A percentile compares a stretch with the other conserved stretches of the same genome.
Evolutionary conservation across 2,888 invertebrate species (phyloP).

Genomic region (Eupithecia vulgata): DNA sequence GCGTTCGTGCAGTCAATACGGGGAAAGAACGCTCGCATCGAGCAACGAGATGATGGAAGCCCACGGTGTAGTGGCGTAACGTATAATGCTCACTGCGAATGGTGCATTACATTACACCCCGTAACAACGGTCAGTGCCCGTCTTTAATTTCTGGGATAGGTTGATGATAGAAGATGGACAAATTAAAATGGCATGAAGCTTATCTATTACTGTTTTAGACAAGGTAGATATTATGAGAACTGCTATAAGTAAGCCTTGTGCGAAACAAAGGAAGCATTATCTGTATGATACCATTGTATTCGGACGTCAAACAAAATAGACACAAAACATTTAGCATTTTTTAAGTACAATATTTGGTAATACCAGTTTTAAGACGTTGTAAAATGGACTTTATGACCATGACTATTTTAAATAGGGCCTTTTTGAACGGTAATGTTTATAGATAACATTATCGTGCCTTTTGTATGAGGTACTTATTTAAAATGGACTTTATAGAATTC

Average conservation of each 20-base stretch:
- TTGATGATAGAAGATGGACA: not conserved
- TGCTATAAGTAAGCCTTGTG: not conserved
- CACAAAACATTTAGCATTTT: not conserved
- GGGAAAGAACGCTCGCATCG: too few species aligned
- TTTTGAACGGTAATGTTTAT: too few species aligned
- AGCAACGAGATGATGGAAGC: too few species aligned
- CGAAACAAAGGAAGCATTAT: conserved; percentile 3
- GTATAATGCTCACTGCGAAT: too few species aligned
- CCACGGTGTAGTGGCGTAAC: too few species aligned
- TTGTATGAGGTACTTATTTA: not conserved
- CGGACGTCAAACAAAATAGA: not conserved
- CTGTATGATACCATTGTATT: not conserved
- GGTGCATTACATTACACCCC: too few species aligned
- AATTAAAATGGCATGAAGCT: not conserved
- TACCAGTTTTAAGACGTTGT: not conserved
- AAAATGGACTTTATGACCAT: not conserved
- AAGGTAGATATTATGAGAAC: not conserved
- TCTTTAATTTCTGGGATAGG: not conserved
- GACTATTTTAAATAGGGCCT: not conserved
- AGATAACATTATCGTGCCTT: not conserved
- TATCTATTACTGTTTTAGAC: not conserved
- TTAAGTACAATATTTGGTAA: not conserved
- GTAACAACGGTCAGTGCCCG: too few species aligned
- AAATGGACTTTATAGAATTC: not conserved
- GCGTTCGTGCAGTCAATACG: too few species aligned